These are phyloP conservation scores for Chromoteleia sp. DNA, from an alignment of 2,888 invertebrate genomes.

Conservation along the genomic window DNA sequence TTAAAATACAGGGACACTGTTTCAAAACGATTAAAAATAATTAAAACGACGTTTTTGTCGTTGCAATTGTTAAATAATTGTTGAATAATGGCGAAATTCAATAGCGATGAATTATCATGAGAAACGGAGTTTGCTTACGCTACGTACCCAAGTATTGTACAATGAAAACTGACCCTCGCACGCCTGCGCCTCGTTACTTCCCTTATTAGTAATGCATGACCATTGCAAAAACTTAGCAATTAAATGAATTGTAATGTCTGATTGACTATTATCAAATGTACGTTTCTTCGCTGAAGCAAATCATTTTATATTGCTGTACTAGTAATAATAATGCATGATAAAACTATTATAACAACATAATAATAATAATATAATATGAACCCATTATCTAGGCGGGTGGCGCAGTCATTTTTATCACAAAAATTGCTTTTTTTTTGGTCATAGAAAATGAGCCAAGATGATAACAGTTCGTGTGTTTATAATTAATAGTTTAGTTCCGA, in stretches of 20 bases:
- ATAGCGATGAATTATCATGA: slow-evolving; percentile 50
- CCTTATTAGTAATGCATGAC: slow-evolving; percentile 53
- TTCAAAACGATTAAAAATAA: background rate
- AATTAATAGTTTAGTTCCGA: too few relatives aligned
- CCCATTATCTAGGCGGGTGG: too few relatives aligned
- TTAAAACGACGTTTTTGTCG: slow-evolving; percentile 6
- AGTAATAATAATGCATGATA: too few relatives aligned
- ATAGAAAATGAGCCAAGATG: too few relatives aligned
- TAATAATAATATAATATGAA: too few relatives aligned
- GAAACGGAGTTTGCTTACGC: slow-evolving; percentile 26
- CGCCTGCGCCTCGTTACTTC: slow-evolving; percentile 55
- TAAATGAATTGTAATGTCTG: slow-evolving; percentile 19
- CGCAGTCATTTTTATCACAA: too few relatives aligned
- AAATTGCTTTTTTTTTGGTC: too few relatives aligned
- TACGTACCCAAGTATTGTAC: slow-evolving; percentile 44
- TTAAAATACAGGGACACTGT: background rate
- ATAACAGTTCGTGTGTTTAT: too few relatives aligned
- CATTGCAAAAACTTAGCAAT: slow-evolving; percentile 52
- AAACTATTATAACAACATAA: too few relatives aligned
- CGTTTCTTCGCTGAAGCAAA: too few relatives aligned
- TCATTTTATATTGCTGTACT: too few relatives aligned
- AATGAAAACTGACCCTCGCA: slow-evolving; percentile 60
- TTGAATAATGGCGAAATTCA: slow-evolving; percentile 38
- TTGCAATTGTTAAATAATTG: slow-evolving; percentile 33
- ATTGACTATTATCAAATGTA: too few relatives aligned